phyloP scores from a whole-genome alignment of 1,140 invertebrate species.

The Pissodes strobi region DNA sequence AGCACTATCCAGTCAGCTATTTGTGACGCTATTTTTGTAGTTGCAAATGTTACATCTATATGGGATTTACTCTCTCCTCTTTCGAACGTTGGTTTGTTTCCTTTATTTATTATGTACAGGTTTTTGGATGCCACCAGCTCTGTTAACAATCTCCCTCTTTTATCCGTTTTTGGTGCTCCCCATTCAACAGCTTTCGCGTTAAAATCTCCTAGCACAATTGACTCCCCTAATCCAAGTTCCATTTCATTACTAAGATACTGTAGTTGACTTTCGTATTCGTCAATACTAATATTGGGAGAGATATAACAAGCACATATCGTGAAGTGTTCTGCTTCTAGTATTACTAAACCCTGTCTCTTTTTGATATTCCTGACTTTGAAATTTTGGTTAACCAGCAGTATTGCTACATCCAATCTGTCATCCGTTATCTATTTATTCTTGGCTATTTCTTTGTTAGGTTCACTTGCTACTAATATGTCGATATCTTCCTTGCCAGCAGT shows the following conservation, averaged over 20 bases:
- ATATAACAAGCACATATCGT: background rate
- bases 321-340: background rate
- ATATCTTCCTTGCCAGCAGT: background rate
- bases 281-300: background rate
- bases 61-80: no score
- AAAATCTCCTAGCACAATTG: background rate
- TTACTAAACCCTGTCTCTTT: background rate
- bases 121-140: background rate
- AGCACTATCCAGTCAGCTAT: slow-evolving; percentile 5
- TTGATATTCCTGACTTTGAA: background rate
- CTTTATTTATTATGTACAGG: background rate
- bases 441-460: slow-evolving; percentile 16
- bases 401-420: background rate
- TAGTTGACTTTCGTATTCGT: background rate
- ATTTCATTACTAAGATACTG: background rate
- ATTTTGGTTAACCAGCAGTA: background rate
- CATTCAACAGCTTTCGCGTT: background rate
- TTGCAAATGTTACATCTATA: background rate
- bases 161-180: background rate
- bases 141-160: background rate
- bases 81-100: no score
- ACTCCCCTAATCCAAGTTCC: background rate
- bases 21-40: background rate
- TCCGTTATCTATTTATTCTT: background rate
- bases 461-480: slow-evolving; percentile 9